Conservation (phyloP, 2,113 vertebrate genomes). For the Recurvirostra avosetta region DNA sequence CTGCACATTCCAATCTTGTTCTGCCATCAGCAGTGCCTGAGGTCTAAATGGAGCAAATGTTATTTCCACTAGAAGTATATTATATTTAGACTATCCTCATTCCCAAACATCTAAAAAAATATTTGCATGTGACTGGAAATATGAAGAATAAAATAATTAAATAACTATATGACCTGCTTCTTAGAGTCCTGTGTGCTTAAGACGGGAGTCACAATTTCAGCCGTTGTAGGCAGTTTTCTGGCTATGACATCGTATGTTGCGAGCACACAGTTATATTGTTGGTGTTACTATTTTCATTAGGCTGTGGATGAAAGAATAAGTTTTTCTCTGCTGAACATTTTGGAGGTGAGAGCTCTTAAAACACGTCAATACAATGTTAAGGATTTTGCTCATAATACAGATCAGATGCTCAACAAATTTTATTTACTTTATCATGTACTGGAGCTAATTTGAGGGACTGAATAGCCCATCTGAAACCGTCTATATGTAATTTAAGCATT, state of each 20-base stretch:
- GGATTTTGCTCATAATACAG: neutral
- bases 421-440: neutral
- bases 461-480: neutral
- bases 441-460: neutral
- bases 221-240: neutral
- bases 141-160: neutral
- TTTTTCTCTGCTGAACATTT: neutral
- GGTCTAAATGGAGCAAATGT: conserved; percentile 51
- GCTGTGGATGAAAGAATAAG: neutral
- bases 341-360: neutral
- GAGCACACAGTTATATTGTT: neutral
- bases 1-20: conserved; percentile 74
- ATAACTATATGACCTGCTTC: neutral
- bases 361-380: neutral
- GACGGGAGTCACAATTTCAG: neutral
- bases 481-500: neutral
- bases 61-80: conserved; percentile 58
- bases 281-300: neutral
- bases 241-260: neutral
- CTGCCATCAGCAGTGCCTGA: conserved; percentile 62
- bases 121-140: conserved; percentile 19
- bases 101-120: conserved; percentile 29
- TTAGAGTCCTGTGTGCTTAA: neutral
- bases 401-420: neutral
- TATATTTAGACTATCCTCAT: conserved; percentile 46